Conservation (phyloP, 2,888 invertebrate species). For the Thelaira solivaga region DNA sequence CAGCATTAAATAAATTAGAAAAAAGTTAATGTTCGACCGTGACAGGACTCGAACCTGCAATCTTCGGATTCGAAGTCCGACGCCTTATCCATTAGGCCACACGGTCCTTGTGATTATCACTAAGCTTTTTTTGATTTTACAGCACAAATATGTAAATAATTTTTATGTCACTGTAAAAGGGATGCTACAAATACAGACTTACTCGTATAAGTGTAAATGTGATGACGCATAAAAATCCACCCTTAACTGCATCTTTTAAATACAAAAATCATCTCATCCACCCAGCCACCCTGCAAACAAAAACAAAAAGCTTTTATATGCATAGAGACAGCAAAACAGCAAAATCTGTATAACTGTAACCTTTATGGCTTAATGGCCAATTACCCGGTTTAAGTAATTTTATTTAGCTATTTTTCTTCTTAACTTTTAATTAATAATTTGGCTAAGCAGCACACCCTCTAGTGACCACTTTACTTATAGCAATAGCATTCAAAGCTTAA, state of each 20-base stretch:
- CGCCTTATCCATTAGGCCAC: constrained; percentile 78
- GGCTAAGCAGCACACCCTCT: constrained; percentile 48
- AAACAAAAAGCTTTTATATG: too few species aligned
- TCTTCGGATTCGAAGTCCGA: constrained; percentile 78
- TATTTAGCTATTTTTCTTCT: too few species aligned
- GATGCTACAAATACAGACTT: constrained; percentile 27
- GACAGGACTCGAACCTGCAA: constrained; percentile 78
- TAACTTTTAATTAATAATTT: too few species aligned
- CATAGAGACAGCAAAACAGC: too few species aligned
- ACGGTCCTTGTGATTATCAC: constrained; percentile 69
- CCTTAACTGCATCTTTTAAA: too few species aligned
- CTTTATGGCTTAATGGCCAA: too few species aligned
- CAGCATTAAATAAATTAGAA: constrained; percentile 5
- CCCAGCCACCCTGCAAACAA: too few species aligned
- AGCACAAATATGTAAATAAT: not conserved
- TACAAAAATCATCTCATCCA: too few species aligned
- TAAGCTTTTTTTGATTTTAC: not conserved
- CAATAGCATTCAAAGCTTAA: too few species aligned
- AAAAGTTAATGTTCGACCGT: constrained; percentile 71
- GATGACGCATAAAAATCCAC: constrained; percentile 21
- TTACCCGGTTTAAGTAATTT: too few species aligned
- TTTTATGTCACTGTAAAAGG: constrained; percentile 1
- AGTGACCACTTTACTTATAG: constrained; percentile 29
- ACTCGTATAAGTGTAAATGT: not conserved
- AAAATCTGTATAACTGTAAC: too few species aligned